phyloP scores from a whole-genome alignment of 2,797 vertebrate genomes.

The Hemibagrus guttatus region DNA sequence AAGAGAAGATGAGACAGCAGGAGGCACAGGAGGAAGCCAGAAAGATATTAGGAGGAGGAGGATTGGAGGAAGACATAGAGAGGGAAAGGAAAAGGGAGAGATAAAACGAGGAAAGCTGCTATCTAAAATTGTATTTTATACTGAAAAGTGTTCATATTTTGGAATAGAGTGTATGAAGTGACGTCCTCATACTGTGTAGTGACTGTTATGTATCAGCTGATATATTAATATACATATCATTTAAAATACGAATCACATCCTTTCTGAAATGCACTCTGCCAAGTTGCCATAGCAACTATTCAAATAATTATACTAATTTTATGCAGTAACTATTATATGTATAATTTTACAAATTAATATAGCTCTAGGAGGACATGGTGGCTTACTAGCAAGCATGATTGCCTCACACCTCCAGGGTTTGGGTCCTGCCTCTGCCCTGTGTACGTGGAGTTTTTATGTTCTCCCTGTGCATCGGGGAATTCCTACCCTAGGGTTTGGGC shows the following conservation, averaged over 20 bases:
- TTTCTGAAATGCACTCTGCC: neutral
- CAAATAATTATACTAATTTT: neutral
- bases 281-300: neutral
- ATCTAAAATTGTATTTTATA: conserved; percentile 5
- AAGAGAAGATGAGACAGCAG: conserved; percentile 64
- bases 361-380: no score
- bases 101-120: conserved; percentile 18
- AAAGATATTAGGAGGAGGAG: conserved; percentile 68
- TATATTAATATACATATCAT: neutral
- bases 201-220: neutral
- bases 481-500: no score
- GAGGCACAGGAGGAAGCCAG: conserved; percentile 71
- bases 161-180: neutral
- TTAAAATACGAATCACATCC: neutral
- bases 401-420: no score
- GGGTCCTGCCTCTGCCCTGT: no score
- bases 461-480: no score
- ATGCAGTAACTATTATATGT: neutral
- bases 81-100: conserved; percentile 47
- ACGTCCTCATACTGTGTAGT: neutral
- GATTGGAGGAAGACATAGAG: conserved; percentile 73
- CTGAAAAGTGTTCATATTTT: neutral
- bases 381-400: no score
- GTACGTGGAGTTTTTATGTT: no score
- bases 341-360: neutral